phyloP scores from a whole-genome alignment of 2,797 vertebrate genomes.

The Poeciliopsis gracilis region DNA sequence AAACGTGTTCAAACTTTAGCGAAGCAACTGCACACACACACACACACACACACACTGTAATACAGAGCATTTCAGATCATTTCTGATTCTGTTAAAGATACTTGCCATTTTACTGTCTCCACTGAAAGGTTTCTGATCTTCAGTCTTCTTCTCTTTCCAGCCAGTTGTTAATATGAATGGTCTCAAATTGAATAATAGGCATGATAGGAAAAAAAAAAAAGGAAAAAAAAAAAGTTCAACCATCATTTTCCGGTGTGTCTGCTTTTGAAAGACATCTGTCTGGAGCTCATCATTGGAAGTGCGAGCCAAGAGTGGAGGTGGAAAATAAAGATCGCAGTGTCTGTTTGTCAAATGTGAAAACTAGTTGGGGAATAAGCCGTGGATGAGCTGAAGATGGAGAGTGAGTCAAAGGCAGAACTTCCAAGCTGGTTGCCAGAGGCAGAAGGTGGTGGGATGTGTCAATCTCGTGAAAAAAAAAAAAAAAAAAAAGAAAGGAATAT shows the following conservation, averaged over 20 bases:
- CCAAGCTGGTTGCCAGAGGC: constrained; percentile 68
- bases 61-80: constrained; percentile 12
- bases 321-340: constrained; percentile 69
- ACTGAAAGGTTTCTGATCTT: constrained; percentile 46
- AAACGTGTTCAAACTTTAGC: neutral
- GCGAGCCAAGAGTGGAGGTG: constrained; percentile 42
- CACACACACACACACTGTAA: constrained; percentile 1
- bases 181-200: constrained; percentile 49
- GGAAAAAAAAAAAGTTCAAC: constrained; percentile 11
- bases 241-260: constrained; percentile 37
- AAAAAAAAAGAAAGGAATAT: constrained; percentile 60
- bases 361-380: constrained; percentile 67
- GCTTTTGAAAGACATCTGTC: constrained; percentile 56
- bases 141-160: constrained; percentile 38
- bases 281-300: constrained; percentile 54
- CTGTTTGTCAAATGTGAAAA: constrained; percentile 76
- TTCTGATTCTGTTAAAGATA: constrained; percentile 52
- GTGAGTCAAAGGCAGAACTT: constrained; percentile 69
- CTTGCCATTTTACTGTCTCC: constrained; percentile 71
- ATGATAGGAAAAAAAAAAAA: constrained; percentile 14
- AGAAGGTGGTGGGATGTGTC: constrained; percentile 69
- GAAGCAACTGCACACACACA: neutral
- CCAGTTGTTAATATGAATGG: constrained; percentile 13
- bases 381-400: constrained; percentile 58
- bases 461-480: constrained; percentile 57